Conservation (phyloP, 64 coral and sea anemone genomes). For the Stylophora pistillata region DNA sequence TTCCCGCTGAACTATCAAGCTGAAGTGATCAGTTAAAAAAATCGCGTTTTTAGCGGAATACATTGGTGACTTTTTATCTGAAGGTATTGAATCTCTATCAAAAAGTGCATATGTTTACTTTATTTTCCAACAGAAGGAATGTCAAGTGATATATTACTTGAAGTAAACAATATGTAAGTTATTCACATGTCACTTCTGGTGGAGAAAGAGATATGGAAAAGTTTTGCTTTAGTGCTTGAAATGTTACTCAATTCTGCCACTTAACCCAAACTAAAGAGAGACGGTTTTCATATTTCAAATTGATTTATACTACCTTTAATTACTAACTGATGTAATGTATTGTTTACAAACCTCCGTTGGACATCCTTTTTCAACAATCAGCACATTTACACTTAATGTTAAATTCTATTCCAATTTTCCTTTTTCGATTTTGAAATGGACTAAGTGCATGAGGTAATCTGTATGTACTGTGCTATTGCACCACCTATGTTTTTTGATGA, state of each 20-base stretch:
- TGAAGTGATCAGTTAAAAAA: background rate
- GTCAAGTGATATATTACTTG: background rate
- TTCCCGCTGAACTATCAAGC: background rate
- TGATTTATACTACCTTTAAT: background rate
- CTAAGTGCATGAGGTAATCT: background rate
- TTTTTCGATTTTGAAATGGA: background rate
- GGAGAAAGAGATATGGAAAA: background rate
- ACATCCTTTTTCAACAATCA: background rate
- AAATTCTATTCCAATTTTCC: background rate
- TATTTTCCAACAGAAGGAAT: background rate
- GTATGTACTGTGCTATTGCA: background rate
- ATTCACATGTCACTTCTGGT: background rate
- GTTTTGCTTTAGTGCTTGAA: too few relatives aligned
- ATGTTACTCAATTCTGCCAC: background rate
- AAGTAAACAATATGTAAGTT: background rate
- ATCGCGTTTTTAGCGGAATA: background rate
- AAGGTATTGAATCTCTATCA: background rate
- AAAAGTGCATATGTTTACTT: background rate
- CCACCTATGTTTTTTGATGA: background rate
- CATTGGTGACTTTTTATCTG: background rate
- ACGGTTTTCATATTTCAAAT: background rate
- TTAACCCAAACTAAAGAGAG: background rate
- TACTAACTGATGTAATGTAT: background rate
- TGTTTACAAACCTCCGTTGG: background rate
- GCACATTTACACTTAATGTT: background rate